Evolutionary conservation across 1,140 invertebrate genomes (phyloP), one percentile per base, ranked within the genome.

Genomic region (Halesus radiatus): DNA sequence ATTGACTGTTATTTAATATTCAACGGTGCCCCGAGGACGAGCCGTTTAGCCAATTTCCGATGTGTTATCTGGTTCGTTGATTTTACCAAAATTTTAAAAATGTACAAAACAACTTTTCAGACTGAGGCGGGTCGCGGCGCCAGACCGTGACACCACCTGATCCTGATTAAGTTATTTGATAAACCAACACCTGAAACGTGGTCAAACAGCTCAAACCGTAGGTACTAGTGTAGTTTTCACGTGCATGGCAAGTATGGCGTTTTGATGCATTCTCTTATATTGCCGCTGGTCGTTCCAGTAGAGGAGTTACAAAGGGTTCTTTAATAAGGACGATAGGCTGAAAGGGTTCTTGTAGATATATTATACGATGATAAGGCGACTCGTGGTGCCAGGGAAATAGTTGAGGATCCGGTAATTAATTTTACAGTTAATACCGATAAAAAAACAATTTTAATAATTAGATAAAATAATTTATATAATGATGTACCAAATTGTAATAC

Each of bases 31-130:
- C 54, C 52, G 52, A 74, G 52, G 72, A 29, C 1, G n/a, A 26
- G 26, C 68, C 68, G 53, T 50, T 72, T 72, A 72, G 68, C 68
- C 52, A 75, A 56, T 75, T 75, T 58, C 72, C 54, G 54, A 56
- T 32, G 29, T 56, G 72, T 75, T 75, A 75, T 75, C 53, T 56
- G 72, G 52, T 60, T 32, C 29, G 72, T 56, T 75, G 54, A 60
- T 29, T 75, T 58, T 56, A 58, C 52, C 26, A 37, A 54, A 75
- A 29, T 56, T 29, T 56, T 60, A 56, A 75, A 75, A 74, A 75
- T 18, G 22, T 50, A 45, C 23, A 52, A 50, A 32, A 56, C n/a
- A 56, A 56, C 23, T 32, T 58, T 32, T 37, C 23, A 26, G 72
- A 58, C n/a, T 32, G 54, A 58, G 37, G 72, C 54, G 52, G 26